A percentile compares a stretch with the other conserved stretches of the same genome.
Evolutionary conservation across 2,797 vertebrate species (phyloP).

Genomic region (Carapus acus): DNA sequence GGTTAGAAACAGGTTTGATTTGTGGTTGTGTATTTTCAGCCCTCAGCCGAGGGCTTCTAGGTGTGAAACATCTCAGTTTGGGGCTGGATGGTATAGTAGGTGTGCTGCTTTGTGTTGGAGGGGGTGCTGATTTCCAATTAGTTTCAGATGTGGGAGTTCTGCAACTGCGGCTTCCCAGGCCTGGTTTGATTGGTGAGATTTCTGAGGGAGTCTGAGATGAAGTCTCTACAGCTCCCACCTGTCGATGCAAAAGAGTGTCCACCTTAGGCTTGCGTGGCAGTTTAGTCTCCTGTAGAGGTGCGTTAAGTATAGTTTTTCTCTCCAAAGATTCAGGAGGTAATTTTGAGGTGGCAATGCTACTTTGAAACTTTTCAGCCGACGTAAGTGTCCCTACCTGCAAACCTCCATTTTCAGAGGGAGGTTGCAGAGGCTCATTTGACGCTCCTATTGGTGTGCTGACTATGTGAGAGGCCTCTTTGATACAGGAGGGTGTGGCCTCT

Average conservation of each 20-base stretch:
- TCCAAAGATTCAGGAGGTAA: conserved; percentile 7
- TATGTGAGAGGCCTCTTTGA: conserved; percentile 9
- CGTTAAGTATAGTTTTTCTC: conserved; percentile 7
- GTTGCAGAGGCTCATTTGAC: conserved; percentile 7
- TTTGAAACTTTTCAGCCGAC: conserved; percentile 22
- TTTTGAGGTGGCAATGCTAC: conserved; percentile 6
- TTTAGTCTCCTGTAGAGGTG: conserved; percentile 12
- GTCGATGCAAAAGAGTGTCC: conserved; percentile 13
- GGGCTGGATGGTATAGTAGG: conserved; percentile 25
- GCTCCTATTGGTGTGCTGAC: conserved; percentile 7
- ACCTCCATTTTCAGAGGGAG: not conserved
- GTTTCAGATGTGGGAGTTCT: conserved; percentile 14
- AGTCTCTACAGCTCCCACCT: conserved; percentile 9
- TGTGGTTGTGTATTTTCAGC: conserved; percentile 17
- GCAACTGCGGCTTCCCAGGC: conserved; percentile 4
- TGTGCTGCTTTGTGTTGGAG: conserved; percentile 15
- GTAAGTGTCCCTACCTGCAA: not conserved
- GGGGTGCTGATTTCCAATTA: conserved; percentile 12
- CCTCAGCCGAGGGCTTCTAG: conserved; percentile 43
- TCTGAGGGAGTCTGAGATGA: conserved; percentile 7
- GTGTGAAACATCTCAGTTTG: conserved; percentile 21
- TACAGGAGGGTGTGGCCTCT: not conserved
- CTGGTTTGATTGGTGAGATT: conserved; percentile 16
- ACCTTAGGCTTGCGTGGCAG: conserved; percentile 6
- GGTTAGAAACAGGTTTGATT: conserved; percentile 19